A percentile compares a stretch with the other conserved stretches of the same genome.
These are phyloP conservation scores for Drosophila lacicola DNA, from an alignment of 2,888 invertebrate species.

Conservation along the genomic window DNA sequence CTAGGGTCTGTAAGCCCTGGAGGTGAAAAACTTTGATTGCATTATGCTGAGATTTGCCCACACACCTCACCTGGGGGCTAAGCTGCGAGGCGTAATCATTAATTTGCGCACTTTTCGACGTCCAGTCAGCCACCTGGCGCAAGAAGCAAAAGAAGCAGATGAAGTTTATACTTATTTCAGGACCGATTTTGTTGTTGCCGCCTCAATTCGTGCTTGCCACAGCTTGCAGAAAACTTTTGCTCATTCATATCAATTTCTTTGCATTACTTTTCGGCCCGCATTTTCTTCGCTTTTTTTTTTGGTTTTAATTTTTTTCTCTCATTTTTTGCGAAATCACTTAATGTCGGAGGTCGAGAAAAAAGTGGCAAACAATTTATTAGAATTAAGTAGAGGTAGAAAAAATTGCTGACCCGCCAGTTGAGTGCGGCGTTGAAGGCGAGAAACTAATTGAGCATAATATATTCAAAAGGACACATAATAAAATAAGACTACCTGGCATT, in stretches of 20 bases:
- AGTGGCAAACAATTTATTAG: conserved; percentile 38
- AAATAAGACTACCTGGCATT: background rate
- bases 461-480: conserved; percentile 33
- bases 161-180: conserved; percentile 46
- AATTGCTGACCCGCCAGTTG: conserved; percentile 58
- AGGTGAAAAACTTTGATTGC: conserved; percentile 70
- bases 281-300: conserved; percentile 13
- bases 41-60: conserved; percentile 69
- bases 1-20: conserved; percentile 57
- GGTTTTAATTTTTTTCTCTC: conserved; percentile 6
- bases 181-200: conserved; percentile 17
- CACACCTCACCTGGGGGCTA: conserved; percentile 28
- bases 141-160: conserved; percentile 12
- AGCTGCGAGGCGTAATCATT: conserved; percentile 67
- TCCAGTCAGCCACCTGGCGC: conserved; percentile 52
- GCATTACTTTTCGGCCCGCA: conserved; percentile 52
- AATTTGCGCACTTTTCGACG: conserved; percentile 62
- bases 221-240: conserved; percentile 69
- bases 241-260: conserved; percentile 74
- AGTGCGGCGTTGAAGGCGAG: conserved; percentile 14
- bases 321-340: conserved; percentile 65
- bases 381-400: conserved; percentile 41
- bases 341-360: conserved; percentile 29
- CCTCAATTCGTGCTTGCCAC: conserved; percentile 24
- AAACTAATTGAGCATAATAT: conserved; percentile 51